Percentiles rank a stretch among this genome's conserved stretches.
Conservation (phyloP, 2,888 invertebrate genomes). For the Sinodicranocentrus sp. region DNA sequence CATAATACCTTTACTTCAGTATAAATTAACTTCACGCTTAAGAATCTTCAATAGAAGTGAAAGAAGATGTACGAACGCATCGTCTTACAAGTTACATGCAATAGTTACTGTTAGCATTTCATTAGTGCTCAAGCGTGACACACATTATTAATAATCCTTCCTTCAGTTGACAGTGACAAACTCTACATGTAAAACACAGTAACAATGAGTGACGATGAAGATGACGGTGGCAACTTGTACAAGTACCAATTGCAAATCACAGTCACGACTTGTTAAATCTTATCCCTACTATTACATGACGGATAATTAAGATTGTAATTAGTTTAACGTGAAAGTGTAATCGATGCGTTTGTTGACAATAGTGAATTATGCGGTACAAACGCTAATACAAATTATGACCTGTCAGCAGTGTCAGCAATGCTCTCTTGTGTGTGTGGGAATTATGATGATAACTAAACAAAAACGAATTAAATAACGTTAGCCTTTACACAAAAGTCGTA, state of each 20-base stretch:
- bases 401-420: too few relatives aligned
- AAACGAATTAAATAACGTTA: too few relatives aligned
- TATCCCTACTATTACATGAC: conserved; percentile 22
- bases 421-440: too few relatives aligned
- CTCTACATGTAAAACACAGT: conserved; percentile 24
- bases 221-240: background rate
- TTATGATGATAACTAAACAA: too few relatives aligned
- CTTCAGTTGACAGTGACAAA: conserved; percentile 63
- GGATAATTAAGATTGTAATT: conserved; percentile 59
- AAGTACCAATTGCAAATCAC: conserved; percentile 4
- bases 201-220: background rate
- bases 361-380: conserved; percentile 44
- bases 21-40: conserved; percentile 26
- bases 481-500: too few relatives aligned
- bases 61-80: conserved; percentile 28
- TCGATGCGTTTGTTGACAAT: conserved; percentile 63
- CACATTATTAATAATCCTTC: conserved; percentile 61
- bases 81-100: background rate
- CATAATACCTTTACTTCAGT: background rate
- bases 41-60: conserved; percentile 8
- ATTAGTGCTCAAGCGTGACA: conserved; percentile 60
- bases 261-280: conserved; percentile 15
- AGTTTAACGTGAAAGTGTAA: conserved; percentile 53
- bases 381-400: conserved; percentile 40
- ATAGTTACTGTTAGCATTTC: conserved; percentile 55